Evolutionary conservation across 2,888 invertebrate species (phyloP).

Genomic region (Calliphora vomitoria): DNA sequence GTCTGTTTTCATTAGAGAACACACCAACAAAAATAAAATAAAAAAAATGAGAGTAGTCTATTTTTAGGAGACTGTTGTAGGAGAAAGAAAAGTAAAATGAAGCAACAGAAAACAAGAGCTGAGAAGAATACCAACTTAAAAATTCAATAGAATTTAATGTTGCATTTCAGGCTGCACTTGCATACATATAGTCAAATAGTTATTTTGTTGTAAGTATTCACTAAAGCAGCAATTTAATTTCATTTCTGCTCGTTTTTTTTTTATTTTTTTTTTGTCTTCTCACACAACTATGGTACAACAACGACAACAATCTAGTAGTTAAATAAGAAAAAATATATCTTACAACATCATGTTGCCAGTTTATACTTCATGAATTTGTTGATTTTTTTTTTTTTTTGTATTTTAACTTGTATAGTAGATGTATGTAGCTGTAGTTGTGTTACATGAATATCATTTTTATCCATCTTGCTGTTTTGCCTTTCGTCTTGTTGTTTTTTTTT

Average conservation of each 20-base stretch:
- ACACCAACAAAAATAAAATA: neutral
- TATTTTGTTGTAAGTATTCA: conserved; percentile 51
- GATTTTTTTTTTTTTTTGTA: conserved; percentile 4
- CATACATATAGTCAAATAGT: neutral
- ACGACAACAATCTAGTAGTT: conserved; percentile 1
- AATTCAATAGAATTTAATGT: conserved; percentile 52
- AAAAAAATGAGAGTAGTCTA: conserved; percentile 10
- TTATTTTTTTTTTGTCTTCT: neutral
- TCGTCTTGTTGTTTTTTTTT: neutral
- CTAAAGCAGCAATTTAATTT: conserved; percentile 69
- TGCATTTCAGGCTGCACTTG: conserved; percentile 34
- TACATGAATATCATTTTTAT: conserved; percentile 36
- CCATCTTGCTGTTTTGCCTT: conserved; percentile 22
- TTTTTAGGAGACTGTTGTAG: conserved; percentile 13
- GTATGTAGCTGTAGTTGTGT: neutral
- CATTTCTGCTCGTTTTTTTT: conserved; percentile 43
- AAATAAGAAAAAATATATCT: neutral
- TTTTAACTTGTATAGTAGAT: neutral
- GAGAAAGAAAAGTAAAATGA: conserved; percentile 3
- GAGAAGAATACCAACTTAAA: conserved; percentile 14
- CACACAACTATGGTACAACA: neutral
- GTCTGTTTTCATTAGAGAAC: conserved; percentile 56
- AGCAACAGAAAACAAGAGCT: conserved; percentile 1
- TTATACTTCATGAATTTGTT: conserved; percentile 55
- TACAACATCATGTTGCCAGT: conserved; percentile 58